A percentile compares a stretch with the other conserved stretches of the same genome.
These are phyloP conservation scores for Diuraphis noxia DNA, from an alignment of 1,140 invertebrate species.

Conservation along the genomic window DNA sequence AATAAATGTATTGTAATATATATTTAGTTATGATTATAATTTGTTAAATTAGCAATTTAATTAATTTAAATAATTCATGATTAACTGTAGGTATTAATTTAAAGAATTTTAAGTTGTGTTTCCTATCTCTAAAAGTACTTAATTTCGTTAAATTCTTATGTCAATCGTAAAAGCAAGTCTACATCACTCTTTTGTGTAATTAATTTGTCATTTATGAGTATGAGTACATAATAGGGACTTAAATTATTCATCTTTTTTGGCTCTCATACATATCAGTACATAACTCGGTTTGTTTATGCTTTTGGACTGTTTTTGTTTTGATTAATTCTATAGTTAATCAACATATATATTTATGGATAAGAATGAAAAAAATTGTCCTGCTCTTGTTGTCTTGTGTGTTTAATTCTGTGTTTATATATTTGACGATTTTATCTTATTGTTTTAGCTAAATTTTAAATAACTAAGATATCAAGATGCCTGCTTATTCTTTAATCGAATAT, in stretches of 20 bases:
- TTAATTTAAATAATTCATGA: background rate
- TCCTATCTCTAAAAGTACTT: background rate
- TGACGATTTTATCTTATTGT: background rate
- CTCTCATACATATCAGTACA: background rate
- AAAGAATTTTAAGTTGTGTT: background rate
- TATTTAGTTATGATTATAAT: too few relatives aligned
- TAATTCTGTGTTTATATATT: background rate
- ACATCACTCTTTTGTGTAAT: background rate
- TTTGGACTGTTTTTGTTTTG: background rate
- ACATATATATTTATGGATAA: background rate
- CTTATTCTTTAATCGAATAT: constrained; percentile 12
- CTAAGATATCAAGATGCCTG: background rate
- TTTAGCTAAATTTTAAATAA: background rate
- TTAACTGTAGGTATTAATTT: background rate
- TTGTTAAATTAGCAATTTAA: too few relatives aligned
- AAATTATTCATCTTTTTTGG: background rate
- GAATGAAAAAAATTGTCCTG: too few relatives aligned
- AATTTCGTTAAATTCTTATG: background rate
- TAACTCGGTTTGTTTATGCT: background rate
- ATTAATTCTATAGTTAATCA: background rate
- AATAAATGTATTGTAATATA: too few relatives aligned
- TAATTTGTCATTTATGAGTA: background rate
- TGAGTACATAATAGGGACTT: background rate
- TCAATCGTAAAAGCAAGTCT: background rate
- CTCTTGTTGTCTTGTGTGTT: background rate